These are phyloP conservation scores for Zygaena filipendulae DNA, from an alignment of 2,888 invertebrate species.

Conservation along the genomic window DNA sequence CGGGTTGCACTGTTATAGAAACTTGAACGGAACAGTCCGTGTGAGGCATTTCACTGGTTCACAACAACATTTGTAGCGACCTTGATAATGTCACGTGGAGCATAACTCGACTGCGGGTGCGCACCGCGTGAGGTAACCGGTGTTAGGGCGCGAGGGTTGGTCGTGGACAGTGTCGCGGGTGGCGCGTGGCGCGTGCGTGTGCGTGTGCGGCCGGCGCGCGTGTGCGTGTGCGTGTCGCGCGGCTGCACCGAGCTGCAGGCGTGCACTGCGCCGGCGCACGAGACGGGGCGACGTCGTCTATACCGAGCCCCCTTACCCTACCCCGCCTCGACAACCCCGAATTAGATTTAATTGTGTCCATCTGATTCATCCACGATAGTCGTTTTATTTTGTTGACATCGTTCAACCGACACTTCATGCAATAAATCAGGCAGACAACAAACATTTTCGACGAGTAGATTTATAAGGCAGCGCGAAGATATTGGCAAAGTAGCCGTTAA, in stretches of 20 bases:
- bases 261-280: conserved; percentile 41
- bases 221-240: conserved; percentile 15
- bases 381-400: conserved; percentile 2
- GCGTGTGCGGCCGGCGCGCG: conserved; percentile 19
- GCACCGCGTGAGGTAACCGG: not conserved
- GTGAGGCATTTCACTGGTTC: conserved; percentile 59
- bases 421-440: too few species aligned
- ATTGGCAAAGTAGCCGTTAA: too few species aligned
- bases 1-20: conserved; percentile 57
- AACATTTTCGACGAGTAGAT: too few species aligned
- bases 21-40: conserved; percentile 59
- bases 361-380: conserved; percentile 61
- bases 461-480: too few species aligned
- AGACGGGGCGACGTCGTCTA: conserved; percentile 63
- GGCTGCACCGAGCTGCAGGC: conserved; percentile 27
- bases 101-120: conserved; percentile 9
- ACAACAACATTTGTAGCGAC: conserved; percentile 34
- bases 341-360: conserved; percentile 66
- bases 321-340: conserved; percentile 54
- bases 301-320: conserved; percentile 44
- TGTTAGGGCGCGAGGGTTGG: conserved; percentile 2
- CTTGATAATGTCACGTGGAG: conserved; percentile 21
- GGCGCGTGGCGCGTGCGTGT: conserved; percentile 12
- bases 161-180: conserved; percentile 5
- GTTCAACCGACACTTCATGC: too few species aligned